phyloP scores from a whole-genome alignment of 2,797 vertebrate genomes.

The Cetoscarus ocellatus region DNA sequence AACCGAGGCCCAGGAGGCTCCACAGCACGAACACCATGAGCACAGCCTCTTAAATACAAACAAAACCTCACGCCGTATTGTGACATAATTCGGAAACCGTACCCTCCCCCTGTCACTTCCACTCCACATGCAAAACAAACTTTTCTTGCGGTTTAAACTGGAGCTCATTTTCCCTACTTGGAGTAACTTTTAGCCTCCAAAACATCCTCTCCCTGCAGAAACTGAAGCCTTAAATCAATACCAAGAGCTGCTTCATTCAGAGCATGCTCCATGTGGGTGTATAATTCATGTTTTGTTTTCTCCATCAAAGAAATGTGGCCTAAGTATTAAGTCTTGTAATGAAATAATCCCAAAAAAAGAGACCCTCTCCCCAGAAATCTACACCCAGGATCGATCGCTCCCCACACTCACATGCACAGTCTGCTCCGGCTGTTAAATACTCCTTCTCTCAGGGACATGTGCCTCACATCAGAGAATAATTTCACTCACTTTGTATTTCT shows the following conservation, averaged over 20 bases:
- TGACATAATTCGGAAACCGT: slow-evolving; percentile 47
- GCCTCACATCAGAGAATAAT: slow-evolving; percentile 27
- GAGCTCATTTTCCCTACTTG: slow-evolving; percentile 38
- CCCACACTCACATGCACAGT: slow-evolving; percentile 50
- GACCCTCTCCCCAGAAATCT: slow-evolving; percentile 56
- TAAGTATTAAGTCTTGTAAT: slow-evolving; percentile 46
- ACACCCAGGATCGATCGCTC: slow-evolving; percentile 66
- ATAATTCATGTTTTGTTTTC: slow-evolving; percentile 37
- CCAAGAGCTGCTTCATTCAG: slow-evolving; percentile 30
- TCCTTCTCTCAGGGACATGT: slow-evolving; percentile 37
- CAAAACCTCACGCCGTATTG: neutral
- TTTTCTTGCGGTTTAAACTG: slow-evolving; percentile 30
- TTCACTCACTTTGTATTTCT: slow-evolving; percentile 51
- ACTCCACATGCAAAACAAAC: slow-evolving; percentile 17
- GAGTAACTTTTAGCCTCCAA: slow-evolving; percentile 34
- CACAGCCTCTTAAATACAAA: slow-evolving; percentile 34
- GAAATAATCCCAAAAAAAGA: slow-evolving; percentile 50
- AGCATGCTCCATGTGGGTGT: slow-evolving; percentile 20
- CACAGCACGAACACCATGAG: slow-evolving; percentile 16
- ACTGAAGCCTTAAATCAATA: slow-evolving; percentile 58
- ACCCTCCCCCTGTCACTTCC: slow-evolving; percentile 47
- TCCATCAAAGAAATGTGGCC: slow-evolving; percentile 29
- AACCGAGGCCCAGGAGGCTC: slow-evolving; percentile 41
- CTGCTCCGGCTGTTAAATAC: slow-evolving; percentile 50
- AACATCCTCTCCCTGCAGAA: slow-evolving; percentile 47